Conservation (phyloP, 1,140 invertebrate genomes). For the Protaetia brevitarsis region DNA sequence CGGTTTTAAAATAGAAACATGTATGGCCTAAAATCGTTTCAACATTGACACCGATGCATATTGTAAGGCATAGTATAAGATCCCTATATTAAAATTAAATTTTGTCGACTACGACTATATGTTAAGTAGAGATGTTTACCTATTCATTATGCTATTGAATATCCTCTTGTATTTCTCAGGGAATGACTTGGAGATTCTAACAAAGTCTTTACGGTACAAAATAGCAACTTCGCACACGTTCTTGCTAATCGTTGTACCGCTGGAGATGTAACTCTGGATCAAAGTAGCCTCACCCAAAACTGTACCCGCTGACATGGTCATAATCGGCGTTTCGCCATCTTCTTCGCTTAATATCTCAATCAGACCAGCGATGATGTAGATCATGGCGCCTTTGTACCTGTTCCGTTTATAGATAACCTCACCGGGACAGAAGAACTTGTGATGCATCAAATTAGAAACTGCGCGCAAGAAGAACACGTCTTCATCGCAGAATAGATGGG, state of each 20-base stretch:
- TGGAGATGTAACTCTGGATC: constrained; percentile 21
- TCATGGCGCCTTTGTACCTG: constrained; percentile 21
- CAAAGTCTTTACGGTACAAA: constrained; percentile 23
- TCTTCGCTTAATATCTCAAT: constrained; percentile 31
- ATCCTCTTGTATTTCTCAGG: constrained; percentile 19
- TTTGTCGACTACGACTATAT: background rate
- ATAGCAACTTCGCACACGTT: constrained; percentile 26
- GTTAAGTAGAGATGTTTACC: background rate
- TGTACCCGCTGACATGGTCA: constrained; percentile 26
- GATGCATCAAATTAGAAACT: background rate
- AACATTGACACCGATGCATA: background rate
- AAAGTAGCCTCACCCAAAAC: constrained; percentile 27
- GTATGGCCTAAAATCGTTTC: too few relatives aligned
- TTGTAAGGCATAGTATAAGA: background rate
- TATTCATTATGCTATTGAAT: background rate
- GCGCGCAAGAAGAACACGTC: constrained; percentile 22
- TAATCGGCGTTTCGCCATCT: constrained; percentile 31
- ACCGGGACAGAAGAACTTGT: background rate
- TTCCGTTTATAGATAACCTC: constrained; percentile 21
- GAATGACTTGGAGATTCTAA: constrained; percentile 18
- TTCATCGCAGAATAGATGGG: constrained; percentile 27
- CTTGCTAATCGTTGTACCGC: constrained; percentile 26
- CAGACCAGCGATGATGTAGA: constrained; percentile 28
- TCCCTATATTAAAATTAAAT: too few relatives aligned
- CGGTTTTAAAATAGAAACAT: too few relatives aligned